Conservation (phyloP, 2,113 vertebrate species). For the Perca flavescens region DNA sequence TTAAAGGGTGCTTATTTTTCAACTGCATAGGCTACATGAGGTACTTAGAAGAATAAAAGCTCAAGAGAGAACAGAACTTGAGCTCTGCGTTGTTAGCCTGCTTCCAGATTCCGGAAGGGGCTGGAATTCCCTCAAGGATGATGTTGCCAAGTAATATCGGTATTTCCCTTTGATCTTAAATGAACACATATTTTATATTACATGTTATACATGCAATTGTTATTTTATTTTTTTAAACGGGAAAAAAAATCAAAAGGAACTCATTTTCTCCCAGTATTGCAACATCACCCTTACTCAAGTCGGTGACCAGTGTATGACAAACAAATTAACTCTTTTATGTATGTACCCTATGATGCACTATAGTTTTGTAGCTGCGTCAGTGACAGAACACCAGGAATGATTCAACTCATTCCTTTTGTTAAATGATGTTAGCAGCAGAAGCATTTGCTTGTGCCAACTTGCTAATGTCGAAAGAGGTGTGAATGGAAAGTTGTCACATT, state of each 20-base stretch:
- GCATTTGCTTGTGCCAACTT: slow-evolving; percentile 30
- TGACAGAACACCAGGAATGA: slow-evolving; percentile 8
- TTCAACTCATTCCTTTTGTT: slow-evolving; percentile 27
- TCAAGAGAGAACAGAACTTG: neutral
- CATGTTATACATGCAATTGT: neutral
- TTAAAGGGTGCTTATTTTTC: neutral
- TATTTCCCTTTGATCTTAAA: neutral
- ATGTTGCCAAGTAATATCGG: neutral
- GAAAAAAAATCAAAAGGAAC: neutral
- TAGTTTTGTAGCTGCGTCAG: slow-evolving; percentile 8
- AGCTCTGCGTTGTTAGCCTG: neutral
- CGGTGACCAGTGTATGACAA: slow-evolving; percentile 16
- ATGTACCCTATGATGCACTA: neutral
- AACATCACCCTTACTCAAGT: slow-evolving; percentile 25
- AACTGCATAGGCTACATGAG: neutral
- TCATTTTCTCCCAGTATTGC: slow-evolving; percentile 4
- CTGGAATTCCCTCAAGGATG: slow-evolving; percentile 28
- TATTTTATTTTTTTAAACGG: neutral
- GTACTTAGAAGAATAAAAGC: neutral
- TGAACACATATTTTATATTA: neutral
- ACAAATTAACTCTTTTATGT: neutral
- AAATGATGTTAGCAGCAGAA: slow-evolving; percentile 32
- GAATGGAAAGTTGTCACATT: slow-evolving; percentile 13
- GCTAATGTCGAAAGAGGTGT: slow-evolving; percentile 10
- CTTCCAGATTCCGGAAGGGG: slow-evolving; percentile 45